These are phyloP conservation scores for Microplitis mediator DNA, from an alignment of 1,140 invertebrate species.

Conservation along the genomic window DNA sequence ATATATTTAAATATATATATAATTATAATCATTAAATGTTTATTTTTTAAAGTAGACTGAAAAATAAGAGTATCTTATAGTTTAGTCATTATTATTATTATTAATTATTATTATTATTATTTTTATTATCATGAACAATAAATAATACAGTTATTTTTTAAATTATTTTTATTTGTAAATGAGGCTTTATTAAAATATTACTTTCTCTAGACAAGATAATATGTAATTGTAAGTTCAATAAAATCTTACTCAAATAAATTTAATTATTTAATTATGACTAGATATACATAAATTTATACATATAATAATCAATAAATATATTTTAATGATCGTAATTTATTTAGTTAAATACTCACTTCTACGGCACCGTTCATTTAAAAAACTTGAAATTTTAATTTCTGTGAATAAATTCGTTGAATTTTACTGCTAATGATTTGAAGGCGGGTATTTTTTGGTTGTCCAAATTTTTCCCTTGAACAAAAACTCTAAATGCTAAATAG, in stretches of 20 bases:
- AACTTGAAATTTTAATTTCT: too few relatives aligned
- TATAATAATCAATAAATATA: not conserved
- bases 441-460: too few relatives aligned
- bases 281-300: not conserved
- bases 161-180: not conserved
- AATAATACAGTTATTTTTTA: not conserved
- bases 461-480: too few relatives aligned
- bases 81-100: too few relatives aligned
- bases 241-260: constrained; percentile 5
- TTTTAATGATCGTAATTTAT: too few relatives aligned
- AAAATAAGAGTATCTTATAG: too few relatives aligned
- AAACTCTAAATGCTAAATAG: too few relatives aligned
- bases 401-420: too few relatives aligned
- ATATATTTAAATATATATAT: not conserved
- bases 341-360: too few relatives aligned
- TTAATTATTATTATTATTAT: not conserved
- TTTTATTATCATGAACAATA: not conserved
- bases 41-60: not conserved
- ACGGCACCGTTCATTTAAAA: too few relatives aligned
- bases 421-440: too few relatives aligned
- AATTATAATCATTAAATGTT: not conserved
- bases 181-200: constrained; percentile 4
- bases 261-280: not conserved
- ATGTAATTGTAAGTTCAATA: constrained; percentile 20
- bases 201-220: not conserved